Conservation (phyloP, 2,888 invertebrate species). For the Oscheius onirici region DNA sequence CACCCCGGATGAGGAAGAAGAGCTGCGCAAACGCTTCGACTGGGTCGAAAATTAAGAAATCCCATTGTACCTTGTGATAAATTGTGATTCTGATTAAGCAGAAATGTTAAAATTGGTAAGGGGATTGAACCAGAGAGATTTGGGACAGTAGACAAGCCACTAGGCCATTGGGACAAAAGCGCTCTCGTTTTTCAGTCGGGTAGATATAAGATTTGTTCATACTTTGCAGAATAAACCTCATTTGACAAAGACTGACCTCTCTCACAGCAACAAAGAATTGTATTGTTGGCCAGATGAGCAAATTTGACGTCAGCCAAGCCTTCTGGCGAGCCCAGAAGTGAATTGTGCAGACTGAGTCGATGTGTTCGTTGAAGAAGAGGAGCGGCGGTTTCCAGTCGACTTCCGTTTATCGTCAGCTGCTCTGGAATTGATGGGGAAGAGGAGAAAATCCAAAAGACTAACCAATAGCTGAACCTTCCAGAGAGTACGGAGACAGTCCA, state of each 20-base stretch:
- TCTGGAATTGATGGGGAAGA: constrained; percentile 12
- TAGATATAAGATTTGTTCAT: too few relatives aligned
- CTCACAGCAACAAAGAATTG: constrained; percentile 30
- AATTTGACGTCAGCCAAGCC: constrained; percentile 15
- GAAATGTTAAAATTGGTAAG: background rate
- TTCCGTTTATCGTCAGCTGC: constrained; percentile 23
- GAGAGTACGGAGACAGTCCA: background rate
- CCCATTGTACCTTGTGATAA: background rate
- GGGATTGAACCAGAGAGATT: background rate
- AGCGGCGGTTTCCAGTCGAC: constrained; percentile 20
- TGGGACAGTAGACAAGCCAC: background rate
- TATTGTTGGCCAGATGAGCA: constrained; percentile 33
- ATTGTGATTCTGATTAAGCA: background rate
- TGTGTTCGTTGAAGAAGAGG: constrained; percentile 3
- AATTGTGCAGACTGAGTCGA: constrained; percentile 20
- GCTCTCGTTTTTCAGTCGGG: too few relatives aligned
- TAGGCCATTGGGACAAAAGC: too few relatives aligned
- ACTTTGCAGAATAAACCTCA: background rate
- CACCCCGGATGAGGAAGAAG: constrained; percentile 25
- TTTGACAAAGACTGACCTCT: background rate
- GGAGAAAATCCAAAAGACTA: background rate
- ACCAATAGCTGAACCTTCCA: constrained; percentile 33
- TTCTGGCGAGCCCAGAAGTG: constrained; percentile 11
- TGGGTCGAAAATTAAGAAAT: constrained; percentile 16
- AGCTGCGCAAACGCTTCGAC: constrained; percentile 14